Base-by-base conservation (phyloP, 2,888 invertebrate genomes). In the Cerastis leucographa region DNA sequence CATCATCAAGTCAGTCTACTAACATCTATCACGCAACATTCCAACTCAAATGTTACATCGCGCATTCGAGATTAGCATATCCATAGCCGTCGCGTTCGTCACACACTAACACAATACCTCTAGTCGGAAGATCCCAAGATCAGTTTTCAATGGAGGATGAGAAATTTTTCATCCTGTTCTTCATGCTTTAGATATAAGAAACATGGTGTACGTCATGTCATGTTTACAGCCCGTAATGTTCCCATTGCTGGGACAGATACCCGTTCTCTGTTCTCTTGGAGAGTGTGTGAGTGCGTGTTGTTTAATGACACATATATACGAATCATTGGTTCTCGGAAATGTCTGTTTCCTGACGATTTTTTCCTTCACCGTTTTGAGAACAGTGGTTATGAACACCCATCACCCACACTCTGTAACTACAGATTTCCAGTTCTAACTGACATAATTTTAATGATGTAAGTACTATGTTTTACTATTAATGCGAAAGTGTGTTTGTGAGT, bases 1-100 rank as follows among this genome's bases (percentile, higher is more conserved):
- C 85, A 99, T 99, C 86, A 98, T 99, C 83, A 98, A 98, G 98
- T 99, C 7, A 82, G 82, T 64, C 9, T 8, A 42, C 14, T 6
- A 6, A 25, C 56, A 25, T 25, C 12, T 25, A 54, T n/a, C 22
- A 12, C 61, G 61, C 22, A 12, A 62, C 22, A 9, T 59, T 59
- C 56, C 22, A 56, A 14, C 56, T 25, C 25, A 25, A 56, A 14
- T 54, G n/a, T 54, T 54, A 54, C 51, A 51, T 22, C 51, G 51
- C 22, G 9, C 51, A 51, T 51, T 22, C 22, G n/a, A 54, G 51
- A 54, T 54, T n/a, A n/a, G n/a, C 9, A 51, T 54, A 54, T 51
- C 35, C 35, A 35, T 35, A 35, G 49, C 8, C 22, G 49, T 49
- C 19, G 19, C 19, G 49, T 19, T 49, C 8, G 6, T 54, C n/a